Evolutionary conservation across 2,797 vertebrate species (phyloP).

Genomic region (Myripristis murdjan): DNA sequence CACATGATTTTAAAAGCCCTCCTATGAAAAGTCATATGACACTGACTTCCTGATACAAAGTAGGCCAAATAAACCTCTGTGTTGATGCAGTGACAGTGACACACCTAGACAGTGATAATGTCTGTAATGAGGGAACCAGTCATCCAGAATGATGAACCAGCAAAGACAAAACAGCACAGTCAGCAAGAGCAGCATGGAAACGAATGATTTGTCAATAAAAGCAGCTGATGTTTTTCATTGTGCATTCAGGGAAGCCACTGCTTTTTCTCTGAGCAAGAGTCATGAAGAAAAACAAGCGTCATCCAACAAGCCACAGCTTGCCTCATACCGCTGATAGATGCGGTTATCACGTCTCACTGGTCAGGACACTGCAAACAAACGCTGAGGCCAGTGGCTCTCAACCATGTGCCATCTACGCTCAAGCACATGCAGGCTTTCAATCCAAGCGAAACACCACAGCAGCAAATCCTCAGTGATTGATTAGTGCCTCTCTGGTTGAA

Average conservation of each 20-base stretch:
- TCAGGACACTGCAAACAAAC: neutral
- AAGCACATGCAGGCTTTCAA: slow-evolving; percentile 6
- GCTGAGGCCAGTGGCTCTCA: neutral
- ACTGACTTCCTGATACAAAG: neutral
- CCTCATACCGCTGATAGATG: slow-evolving; percentile 25
- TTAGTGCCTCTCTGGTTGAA: neutral
- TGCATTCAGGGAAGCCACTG: slow-evolving; percentile 28
- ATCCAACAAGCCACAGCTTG: slow-evolving; percentile 46
- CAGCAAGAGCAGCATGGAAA: slow-evolving; percentile 42
- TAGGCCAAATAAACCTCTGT: slow-evolving; percentile 12
- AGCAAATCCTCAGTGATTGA: neutral
- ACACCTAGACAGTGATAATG: neutral
- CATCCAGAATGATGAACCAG: slow-evolving; percentile 43
- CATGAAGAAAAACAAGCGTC: slow-evolving; percentile 21
- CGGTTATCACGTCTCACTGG: slow-evolving; percentile 14
- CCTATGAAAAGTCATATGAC: slow-evolving; percentile 11
- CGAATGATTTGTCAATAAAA: slow-evolving; percentile 58
- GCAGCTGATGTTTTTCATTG: slow-evolving; percentile 67
- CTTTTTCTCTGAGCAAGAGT: slow-evolving; percentile 23
- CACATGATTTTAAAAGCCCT: slow-evolving; percentile 59
- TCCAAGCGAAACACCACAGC: neutral
- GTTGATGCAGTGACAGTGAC: neutral
- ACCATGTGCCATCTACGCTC: too few species aligned
- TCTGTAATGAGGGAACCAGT: slow-evolving; percentile 44
- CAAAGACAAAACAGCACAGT: slow-evolving; percentile 48